A percentile compares a stretch with the other conserved stretches of the same genome.
Conservation (phyloP, 2,797 vertebrate species). For the Anolis apletophallus region DNA sequence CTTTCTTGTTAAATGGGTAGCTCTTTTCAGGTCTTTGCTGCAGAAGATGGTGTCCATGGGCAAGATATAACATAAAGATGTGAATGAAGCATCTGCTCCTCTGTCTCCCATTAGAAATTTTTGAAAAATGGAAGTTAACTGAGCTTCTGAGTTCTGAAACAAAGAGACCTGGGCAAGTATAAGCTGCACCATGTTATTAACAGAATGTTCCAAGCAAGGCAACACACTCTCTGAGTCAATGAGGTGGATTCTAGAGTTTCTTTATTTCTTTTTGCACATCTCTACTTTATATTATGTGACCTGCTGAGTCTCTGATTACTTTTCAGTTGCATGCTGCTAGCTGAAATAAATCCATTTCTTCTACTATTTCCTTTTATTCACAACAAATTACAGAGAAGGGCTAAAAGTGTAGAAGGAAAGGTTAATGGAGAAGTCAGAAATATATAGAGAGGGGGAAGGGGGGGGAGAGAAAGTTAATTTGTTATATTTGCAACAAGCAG, state of each 20-base stretch:
- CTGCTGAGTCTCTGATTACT: constrained; percentile 9
- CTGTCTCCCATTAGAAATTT: too few species aligned
- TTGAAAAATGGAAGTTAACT: too few species aligned
- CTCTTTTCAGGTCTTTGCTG: not conserved
- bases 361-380: too few species aligned
- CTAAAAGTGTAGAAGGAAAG: not conserved
- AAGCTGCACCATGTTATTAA: too few species aligned
- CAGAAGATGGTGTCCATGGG: not conserved
- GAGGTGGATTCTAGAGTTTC: not conserved
- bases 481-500: not conserved
- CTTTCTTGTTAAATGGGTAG: not conserved
- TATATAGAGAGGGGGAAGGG: too few species aligned
- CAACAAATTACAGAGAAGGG: not conserved
- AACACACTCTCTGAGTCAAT: not conserved
- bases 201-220: not conserved
- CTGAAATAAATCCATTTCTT: not conserved
- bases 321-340: not conserved
- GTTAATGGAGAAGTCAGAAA: too few species aligned
- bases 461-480: not conserved
- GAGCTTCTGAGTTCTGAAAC: too few species aligned
- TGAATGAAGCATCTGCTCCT: too few species aligned
- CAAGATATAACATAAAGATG: not conserved
- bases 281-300: not conserved
- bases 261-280: not conserved
- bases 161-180: too few species aligned